Evolutionary conservation across 2,888 invertebrate genomes (phyloP).

Genomic region (Rhimphoctona megacephalus): DNA sequence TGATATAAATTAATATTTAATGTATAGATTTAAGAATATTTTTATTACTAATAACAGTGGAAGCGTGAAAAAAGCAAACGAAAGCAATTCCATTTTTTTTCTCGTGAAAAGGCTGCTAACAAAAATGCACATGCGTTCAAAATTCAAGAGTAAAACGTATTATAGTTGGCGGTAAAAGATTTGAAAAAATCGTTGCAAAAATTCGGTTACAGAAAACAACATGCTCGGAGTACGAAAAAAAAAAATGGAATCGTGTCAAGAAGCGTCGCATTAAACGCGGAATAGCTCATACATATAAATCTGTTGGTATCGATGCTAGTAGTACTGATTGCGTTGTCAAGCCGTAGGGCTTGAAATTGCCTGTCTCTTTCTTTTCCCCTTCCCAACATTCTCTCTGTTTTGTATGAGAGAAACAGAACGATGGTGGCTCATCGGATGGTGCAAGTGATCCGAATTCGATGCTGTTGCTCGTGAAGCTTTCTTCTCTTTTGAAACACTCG

Average conservation of each 20-base stretch:
- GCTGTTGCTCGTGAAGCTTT: slow-evolving; percentile 59
- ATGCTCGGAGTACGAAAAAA: background rate
- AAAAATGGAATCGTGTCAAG: slow-evolving; percentile 1
- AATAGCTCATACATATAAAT: slow-evolving; percentile 28
- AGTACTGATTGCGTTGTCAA: slow-evolving; percentile 60
- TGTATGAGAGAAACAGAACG: slow-evolving; percentile 44
- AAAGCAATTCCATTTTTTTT: background rate
- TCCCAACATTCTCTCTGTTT: background rate
- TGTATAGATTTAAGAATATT: too few species aligned
- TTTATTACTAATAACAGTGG: background rate
- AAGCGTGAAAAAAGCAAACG: background rate
- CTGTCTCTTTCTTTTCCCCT: slow-evolving; percentile 7
- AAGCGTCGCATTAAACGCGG: background rate
- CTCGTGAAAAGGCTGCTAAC: background rate
- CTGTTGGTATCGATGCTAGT: slow-evolving; percentile 36
- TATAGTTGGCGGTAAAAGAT: background rate
- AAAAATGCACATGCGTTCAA: background rate
- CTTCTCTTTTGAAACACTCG: slow-evolving; percentile 37
- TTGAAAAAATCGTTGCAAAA: background rate
- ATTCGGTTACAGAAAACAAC: background rate
- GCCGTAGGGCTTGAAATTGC: slow-evolving; percentile 43
- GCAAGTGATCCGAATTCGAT: slow-evolving; percentile 51
- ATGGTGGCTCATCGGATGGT: slow-evolving; percentile 36
- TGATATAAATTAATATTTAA: too few species aligned
- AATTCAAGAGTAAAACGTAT: background rate